Evolutionary conservation across 2,113 vertebrate genomes (phyloP).

Genomic region (Cyphomyrus plagiostoma): DNA sequence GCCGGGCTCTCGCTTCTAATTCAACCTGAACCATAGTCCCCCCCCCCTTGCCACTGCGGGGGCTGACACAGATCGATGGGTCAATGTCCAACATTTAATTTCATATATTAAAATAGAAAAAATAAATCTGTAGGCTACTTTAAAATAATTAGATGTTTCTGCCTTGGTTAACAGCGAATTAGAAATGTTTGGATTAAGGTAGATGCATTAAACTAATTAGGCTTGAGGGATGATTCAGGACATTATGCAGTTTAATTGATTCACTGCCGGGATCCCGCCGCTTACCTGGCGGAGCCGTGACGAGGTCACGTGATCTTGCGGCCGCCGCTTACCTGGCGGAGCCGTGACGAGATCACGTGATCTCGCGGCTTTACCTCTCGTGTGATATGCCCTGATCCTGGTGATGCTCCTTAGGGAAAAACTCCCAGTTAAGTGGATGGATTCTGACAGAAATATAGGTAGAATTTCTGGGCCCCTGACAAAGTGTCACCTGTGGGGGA

Average conservation of each 20-base stretch:
- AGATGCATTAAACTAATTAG: slow-evolving; percentile 6
- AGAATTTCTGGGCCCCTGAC: not conserved
- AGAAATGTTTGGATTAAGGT: slow-evolving; percentile 3
- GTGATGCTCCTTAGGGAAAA: not conserved
- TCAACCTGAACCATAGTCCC: not conserved
- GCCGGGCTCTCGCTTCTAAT: not conserved
- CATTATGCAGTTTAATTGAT: slow-evolving; percentile 10
- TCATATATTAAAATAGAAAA: not conserved
- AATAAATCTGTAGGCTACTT: not conserved
- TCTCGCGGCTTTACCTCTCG: not conserved
- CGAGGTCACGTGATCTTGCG: not conserved
- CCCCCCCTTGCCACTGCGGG: not conserved
- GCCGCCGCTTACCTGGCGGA: not conserved
- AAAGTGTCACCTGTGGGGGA: not conserved
- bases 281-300: not conserved
- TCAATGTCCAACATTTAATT: not conserved
- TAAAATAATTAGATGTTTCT: slow-evolving; percentile 3
- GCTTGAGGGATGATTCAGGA: slow-evolving; percentile 7
- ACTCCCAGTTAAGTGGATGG: not conserved
- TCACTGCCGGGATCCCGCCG: not conserved
- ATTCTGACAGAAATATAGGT: not conserved
- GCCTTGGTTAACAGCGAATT: not conserved
- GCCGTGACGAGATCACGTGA: not conserved
- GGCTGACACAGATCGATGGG: not conserved
- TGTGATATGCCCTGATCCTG: not conserved